Conservation (phyloP, 2,113 vertebrate species). For the Tachycineta bicolor region DNA sequence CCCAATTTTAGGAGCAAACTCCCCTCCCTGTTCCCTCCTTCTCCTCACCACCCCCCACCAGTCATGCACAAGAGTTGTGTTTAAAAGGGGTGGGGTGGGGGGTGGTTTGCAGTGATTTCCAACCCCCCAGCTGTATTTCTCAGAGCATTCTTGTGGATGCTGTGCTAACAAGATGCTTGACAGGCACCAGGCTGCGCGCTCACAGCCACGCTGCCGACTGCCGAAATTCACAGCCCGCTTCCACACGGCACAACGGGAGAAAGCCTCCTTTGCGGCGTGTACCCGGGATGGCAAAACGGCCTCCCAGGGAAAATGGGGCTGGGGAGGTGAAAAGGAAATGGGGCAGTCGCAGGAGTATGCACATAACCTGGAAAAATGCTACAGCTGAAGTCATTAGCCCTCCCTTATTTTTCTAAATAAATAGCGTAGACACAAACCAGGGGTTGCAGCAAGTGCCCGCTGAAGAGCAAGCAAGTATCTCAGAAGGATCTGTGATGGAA, state of each 20-base stretch:
- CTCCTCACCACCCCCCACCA: neutral
- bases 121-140: neutral
- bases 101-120: neutral
- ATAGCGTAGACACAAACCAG: neutral
- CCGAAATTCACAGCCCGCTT: constrained; percentile 17
- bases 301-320: neutral
- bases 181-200: neutral
- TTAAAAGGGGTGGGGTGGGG: neutral
- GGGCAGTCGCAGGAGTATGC: rapidly evolving
- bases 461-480: neutral
- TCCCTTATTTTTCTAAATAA: neutral
- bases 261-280: rapidly evolving
- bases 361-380: neutral
- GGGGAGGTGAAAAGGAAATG: neutral
- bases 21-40: neutral
- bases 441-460: neutral
- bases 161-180: constrained; percentile 37
- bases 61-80: neutral
- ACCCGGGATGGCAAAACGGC: neutral
- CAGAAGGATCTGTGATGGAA: neutral
- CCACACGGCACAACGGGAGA: neutral
- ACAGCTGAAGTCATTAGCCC: neutral
- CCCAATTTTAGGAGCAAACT: neutral
- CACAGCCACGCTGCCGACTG: neutral
- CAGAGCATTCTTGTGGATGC: neutral